phyloP scores from a whole-genome alignment of 2,113 vertebrate species.

The Poeciliopsis retropinna region DNA sequence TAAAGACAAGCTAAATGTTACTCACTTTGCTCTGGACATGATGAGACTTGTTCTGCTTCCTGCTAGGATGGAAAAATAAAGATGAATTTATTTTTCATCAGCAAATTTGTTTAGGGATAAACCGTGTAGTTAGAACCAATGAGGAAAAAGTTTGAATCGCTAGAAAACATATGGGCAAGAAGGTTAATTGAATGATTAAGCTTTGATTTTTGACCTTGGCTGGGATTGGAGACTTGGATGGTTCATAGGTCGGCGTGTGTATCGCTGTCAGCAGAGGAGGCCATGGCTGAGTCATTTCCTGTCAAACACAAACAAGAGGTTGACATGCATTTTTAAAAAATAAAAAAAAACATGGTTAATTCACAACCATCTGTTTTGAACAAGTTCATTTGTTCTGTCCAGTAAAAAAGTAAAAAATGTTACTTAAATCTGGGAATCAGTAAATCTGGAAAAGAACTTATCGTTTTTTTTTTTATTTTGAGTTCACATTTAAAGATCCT shows the following conservation, averaged over 20 bases:
- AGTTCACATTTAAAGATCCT: too few species aligned
- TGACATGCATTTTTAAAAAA: too few species aligned
- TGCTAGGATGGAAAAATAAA: slow-evolving; percentile 63
- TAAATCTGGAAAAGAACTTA: neutral
- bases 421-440: too few species aligned
- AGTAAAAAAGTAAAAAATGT: too few species aligned
- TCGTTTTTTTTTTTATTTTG: neutral
- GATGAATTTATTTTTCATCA: neutral
- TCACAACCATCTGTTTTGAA: too few species aligned
- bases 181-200: fast-evolving
- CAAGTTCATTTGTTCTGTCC: too few species aligned
- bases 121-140: neutral
- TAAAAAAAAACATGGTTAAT: too few species aligned
- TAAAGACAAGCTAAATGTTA: slow-evolving; percentile 41
- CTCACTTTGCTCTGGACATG: slow-evolving; percentile 88
- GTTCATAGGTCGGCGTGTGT: slow-evolving; percentile 83
- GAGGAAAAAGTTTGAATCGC: neutral
- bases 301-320: slow-evolving; percentile 14
- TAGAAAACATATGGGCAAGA: neutral
- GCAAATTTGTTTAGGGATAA: neutral
- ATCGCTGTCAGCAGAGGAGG: slow-evolving; percentile 90
- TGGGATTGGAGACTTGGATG: slow-evolving; percentile 83
- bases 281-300: slow-evolving; percentile 97
- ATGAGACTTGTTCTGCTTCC: slow-evolving; percentile 79
- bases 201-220: slow-evolving; percentile 80